phyloP scores from a whole-genome alignment of 1,140 invertebrate genomes.

The Nebria ingens region DNA sequence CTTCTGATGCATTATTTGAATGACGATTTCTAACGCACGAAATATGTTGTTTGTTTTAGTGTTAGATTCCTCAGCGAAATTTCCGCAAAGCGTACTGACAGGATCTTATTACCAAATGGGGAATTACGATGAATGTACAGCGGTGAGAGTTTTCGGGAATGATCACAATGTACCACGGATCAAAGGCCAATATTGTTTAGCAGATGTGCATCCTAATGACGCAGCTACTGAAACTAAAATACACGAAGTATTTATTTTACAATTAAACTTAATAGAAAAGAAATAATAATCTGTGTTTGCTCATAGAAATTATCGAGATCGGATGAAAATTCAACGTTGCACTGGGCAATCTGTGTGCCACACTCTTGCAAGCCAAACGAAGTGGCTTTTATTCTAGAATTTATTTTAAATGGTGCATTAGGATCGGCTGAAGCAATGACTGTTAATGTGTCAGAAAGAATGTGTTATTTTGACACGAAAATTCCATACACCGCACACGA shows the following conservation, averaged over 20 bases:
- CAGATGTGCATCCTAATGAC: slow-evolving; percentile 34
- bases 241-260: slow-evolving; percentile 16
- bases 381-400: slow-evolving; percentile 39
- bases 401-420: slow-evolving; percentile 39
- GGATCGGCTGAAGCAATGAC: slow-evolving; percentile 33
- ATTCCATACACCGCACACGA: slow-evolving; percentile 35
- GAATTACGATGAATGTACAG: slow-evolving; percentile 56
- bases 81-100: slow-evolving; percentile 47
- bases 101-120: slow-evolving; percentile 53
- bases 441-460: slow-evolving; percentile 35
- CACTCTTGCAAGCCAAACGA: slow-evolving; percentile 41
- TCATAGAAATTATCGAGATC: slow-evolving; percentile 18
- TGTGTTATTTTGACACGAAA: slow-evolving; percentile 40
- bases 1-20: too few relatives aligned
- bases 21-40: too few relatives aligned
- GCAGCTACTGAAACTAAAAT: too few relatives aligned
- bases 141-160: slow-evolving; percentile 25
- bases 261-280: slow-evolving; percentile 19
- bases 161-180: slow-evolving; percentile 29
- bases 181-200: slow-evolving; percentile 50
- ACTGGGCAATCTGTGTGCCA: slow-evolving; percentile 54
- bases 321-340: slow-evolving; percentile 40
- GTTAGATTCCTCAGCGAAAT: slow-evolving; percentile 54
- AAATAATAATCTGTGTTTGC: slow-evolving; percentile 14
- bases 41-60: too few relatives aligned